Evolutionary conservation across 2,888 invertebrate genomes (phyloP), one percentile per base, ranked within the genome.

Genomic region (Strigamia transsilvanica): DNA sequence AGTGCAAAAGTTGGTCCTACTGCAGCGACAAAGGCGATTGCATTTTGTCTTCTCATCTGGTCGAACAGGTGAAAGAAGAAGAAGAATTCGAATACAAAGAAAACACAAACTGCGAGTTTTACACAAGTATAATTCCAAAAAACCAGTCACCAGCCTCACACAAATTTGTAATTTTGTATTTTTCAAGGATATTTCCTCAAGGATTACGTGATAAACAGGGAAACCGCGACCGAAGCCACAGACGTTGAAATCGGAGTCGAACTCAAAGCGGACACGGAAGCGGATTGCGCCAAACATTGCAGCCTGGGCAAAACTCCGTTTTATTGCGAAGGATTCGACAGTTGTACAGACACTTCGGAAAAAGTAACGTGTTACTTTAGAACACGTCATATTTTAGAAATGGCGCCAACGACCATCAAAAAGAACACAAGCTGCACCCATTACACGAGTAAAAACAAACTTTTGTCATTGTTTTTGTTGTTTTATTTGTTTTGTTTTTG

Each of bases 311-410:
- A 23, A 13, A 1, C 27, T 23, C 13, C 27, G 15, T 66, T 66
- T 66, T 66, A 66, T 13, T 66, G 66, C 10, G 66, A 66, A 27
- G 66, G 66, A 66, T 66, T 66, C 23, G 66, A 66, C 27, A 66
- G 21, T 6, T 66, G 66, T 27, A 1, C 3, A 23, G 66, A 66
- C n/a, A 34, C 34, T 34, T 5, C 15, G n/a, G 66, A 13, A 13
- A 27, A 27, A 27, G 4, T 7, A 9, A 66, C 66, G 2, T 66
- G 66, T 66, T 66, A 66, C 15, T 66, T 66, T 12, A 66, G 66
- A 66, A 12, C 7, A 66, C 27, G 9, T 1, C 66, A 66, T 66
- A 66, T 66, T 27, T 27, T 27, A 9, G 66, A 66, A 27, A 66
- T 66, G 66, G 15, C 23, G 2, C 9, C 66, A 15, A 15, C 10